Conservation (phyloP, 2,797 vertebrate species). For the Phrynocephalus forsythii region DNA sequence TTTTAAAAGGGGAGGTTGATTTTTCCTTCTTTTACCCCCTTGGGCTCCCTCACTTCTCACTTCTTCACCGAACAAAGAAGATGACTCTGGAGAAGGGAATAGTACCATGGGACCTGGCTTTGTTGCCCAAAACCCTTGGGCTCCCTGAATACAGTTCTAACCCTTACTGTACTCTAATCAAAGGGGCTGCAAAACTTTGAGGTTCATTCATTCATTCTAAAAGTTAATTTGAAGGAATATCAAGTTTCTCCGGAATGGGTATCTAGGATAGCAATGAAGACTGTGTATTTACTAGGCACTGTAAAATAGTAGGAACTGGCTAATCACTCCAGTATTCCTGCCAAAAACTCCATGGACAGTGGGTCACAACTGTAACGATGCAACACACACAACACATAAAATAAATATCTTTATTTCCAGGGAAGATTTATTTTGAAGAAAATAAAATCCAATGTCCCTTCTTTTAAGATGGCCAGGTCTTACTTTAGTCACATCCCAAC, state of each 20-base stretch:
- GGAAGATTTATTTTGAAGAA: no score
- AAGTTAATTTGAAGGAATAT: not conserved
- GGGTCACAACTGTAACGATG: no score
- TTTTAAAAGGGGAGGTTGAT: no score
- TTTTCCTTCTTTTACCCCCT: not conserved
- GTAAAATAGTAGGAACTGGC: no score
- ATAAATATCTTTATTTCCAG: not conserved
- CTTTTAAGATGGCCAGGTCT: no score
- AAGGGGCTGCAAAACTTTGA: no score
- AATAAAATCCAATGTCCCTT: no score
- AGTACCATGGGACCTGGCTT: not conserved
- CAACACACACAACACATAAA: no score
- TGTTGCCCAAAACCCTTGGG: not conserved
- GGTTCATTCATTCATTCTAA: not conserved
- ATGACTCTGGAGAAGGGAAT: not conserved
- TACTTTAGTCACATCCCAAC: no score
- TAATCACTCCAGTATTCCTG: no score
- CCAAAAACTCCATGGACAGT: no score
- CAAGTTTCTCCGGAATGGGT: not conserved
- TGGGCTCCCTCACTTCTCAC: not conserved
- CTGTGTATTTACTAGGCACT: not conserved
- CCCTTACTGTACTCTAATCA: not conserved
- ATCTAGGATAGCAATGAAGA: not conserved
- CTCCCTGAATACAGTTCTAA: no score
- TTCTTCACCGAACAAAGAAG: not conserved